phyloP scores from a whole-genome alignment of 2,888 invertebrate species.

The Xylophagus ater region DNA sequence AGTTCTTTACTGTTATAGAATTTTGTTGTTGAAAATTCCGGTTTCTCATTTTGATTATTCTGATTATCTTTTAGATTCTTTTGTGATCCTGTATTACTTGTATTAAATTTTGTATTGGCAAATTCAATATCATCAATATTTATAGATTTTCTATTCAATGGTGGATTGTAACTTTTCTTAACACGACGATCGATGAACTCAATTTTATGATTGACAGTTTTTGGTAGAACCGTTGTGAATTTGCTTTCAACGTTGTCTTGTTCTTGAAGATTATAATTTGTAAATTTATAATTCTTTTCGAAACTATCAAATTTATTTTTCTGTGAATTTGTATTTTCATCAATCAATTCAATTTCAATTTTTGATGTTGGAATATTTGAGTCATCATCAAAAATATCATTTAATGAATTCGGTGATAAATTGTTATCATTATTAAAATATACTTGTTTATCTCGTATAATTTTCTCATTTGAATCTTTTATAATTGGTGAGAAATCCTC shows the following conservation, averaged over 20 bases:
- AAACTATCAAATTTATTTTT: too few relatives aligned
- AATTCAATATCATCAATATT: constrained; percentile 32
- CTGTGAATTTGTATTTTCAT: constrained; percentile 13
- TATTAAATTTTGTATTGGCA: constrained; percentile 37
- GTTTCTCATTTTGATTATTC: constrained; percentile 25
- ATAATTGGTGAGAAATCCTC: constrained; percentile 33
- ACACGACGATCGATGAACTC: constrained; percentile 36
- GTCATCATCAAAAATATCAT: constrained; percentile 13
- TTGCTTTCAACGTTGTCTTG: constrained; percentile 36
- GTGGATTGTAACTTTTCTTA: constrained; percentile 36
- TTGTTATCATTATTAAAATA: constrained; percentile 17
- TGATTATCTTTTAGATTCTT: too few relatives aligned
- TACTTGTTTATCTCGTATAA: constrained; percentile 23
- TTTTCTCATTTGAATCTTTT: constrained; percentile 27
- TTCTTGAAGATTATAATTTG: constrained; percentile 24
- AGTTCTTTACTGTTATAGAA: constrained; percentile 39
- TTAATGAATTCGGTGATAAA: constrained; percentile 17
- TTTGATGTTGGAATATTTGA: constrained; percentile 18
- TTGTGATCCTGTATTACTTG: constrained; percentile 23
- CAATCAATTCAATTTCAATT: constrained; percentile 20
- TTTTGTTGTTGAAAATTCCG: constrained; percentile 38
- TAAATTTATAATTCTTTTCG: constrained; percentile 5
- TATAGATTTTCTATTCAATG: constrained; percentile 14
- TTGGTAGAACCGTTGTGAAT: constrained; percentile 16
- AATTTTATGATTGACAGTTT: constrained; percentile 20